A percentile compares a stretch with the other conserved stretches of the same genome.
Conservation (phyloP, 1,140 invertebrate genomes). For the Lamellibrachia luymesi region DNA sequence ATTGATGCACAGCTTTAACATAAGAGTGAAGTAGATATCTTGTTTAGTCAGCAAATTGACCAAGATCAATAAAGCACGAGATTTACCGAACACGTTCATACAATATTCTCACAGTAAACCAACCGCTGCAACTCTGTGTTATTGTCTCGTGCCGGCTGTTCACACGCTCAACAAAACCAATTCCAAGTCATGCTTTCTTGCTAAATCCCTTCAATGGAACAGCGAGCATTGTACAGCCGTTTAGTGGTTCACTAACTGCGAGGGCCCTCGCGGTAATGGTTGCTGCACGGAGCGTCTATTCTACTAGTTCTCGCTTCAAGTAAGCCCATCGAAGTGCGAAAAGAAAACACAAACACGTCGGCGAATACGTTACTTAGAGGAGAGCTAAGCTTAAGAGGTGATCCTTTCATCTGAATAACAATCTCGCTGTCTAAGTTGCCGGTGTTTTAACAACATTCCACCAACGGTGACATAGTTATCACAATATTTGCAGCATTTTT, state of each 20-base stretch:
- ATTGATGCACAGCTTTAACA: neutral
- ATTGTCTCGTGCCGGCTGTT: neutral
- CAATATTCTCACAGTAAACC: constrained; percentile 1
- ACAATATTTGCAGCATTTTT: neutral
- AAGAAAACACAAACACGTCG: neutral
- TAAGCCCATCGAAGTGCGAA: neutral
- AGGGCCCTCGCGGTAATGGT: neutral
- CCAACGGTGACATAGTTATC: neutral
- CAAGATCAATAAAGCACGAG: neutral
- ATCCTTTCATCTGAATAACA: neutral
- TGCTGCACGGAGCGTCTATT: neutral
- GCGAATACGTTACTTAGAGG: neutral
- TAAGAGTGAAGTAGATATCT: neutral
- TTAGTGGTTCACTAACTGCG: neutral
- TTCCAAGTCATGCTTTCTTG: neutral
- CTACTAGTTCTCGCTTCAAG: neutral
- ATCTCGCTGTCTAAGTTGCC: neutral
- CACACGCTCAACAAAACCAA: neutral
- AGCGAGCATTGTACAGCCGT: neutral
- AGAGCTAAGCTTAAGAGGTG: neutral
- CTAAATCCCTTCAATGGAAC: neutral
- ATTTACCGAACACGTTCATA: neutral
- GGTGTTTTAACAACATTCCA: neutral
- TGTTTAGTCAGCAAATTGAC: neutral
- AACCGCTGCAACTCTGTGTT: neutral